A percentile compares a stretch with the other conserved stretches of the same genome.
These are phyloP conservation scores for Stenolophus ochropezus DNA, from an alignment of 2,888 invertebrate genomes.

Conservation along the genomic window DNA sequence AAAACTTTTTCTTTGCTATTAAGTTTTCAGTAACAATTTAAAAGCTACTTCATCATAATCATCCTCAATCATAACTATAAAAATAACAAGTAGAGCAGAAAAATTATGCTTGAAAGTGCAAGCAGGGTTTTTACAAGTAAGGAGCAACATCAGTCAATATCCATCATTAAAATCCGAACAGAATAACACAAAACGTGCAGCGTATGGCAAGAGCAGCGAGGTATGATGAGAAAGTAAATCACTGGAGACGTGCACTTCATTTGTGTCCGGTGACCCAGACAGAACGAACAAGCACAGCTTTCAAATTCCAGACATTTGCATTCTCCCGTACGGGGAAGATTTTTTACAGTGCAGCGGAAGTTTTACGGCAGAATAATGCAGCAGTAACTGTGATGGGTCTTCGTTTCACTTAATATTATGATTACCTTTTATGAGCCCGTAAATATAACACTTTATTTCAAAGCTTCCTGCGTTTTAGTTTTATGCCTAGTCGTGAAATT, in stretches of 20 bases:
- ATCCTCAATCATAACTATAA: background rate
- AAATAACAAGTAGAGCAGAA: background rate
- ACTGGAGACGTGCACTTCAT: conserved; percentile 5
- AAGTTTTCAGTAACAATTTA: background rate
- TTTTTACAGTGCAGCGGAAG: conserved; percentile 12
- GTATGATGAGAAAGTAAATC: conserved; percentile 7
- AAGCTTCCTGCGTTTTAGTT: conserved; percentile 36
- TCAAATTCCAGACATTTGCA: conserved; percentile 4
- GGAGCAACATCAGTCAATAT: background rate
- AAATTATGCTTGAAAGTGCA: background rate
- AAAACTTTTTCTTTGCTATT: background rate
- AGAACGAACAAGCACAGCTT: background rate
- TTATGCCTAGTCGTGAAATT: conserved; percentile 29
- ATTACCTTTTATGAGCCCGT: conserved; percentile 47
- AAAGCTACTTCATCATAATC: background rate
- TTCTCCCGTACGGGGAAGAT: background rate
- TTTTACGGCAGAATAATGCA: conserved; percentile 28
- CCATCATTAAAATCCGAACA: conserved; percentile 1
- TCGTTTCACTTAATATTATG: conserved; percentile 49
- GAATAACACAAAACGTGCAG: background rate
- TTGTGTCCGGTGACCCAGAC: background rate
- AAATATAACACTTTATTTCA: conserved; percentile 49
- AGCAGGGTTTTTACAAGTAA: background rate
- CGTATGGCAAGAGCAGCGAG: background rate
- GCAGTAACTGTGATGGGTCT: conserved; percentile 30